Evolutionary conservation across 2,113 vertebrate genomes (phyloP), one percentile per base, ranked within the genome.

Genomic region (Narcine bancroftii): DNA sequence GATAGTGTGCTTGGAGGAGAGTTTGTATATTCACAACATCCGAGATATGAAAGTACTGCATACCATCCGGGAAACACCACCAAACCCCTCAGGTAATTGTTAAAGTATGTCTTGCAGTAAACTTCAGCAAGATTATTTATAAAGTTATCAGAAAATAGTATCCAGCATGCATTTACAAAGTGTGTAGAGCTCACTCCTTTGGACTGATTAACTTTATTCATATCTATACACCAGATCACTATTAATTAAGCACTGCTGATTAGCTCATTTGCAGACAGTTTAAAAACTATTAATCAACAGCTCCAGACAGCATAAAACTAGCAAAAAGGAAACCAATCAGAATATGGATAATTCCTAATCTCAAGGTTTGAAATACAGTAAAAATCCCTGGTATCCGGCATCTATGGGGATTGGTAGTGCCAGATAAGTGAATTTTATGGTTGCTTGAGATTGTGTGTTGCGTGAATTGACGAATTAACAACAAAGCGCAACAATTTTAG

Each of bases 1-100:
- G 94, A 99, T 99, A 50, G 99, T 99, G 91, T 99, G 99, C 95
- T 96, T 99, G 95, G 98, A 99, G 93, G 99, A 99, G 94, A 99
- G 98, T 4, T 97, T 99, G 9, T 99, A 99, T 92, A 99, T 99
- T 93, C 99, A 99, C 96, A 99, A 99, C 94, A 99, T 99, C 94
- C 95, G 98, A 95, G 98, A 99, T 95, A 99, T 99, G 99, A 99
- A 99, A 96, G 99, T 99, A 56, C 96, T 99, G 94, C 99, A 99
- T 93, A 99, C 98, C n/a, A 99, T 99, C 95, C 95, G 99, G 94
- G 99, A 99, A 95, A 99, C 99, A 0, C 99, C 99, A 15, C 98
- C 99, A n/a, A 98, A 99, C 94, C 98, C 98, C 53, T 96, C 97
- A 94, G 98, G 98, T 98, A 93, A 94, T 45, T 45, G 21, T 26